phyloP scores from a whole-genome alignment of 2,888 invertebrate genomes.

The Luffia ferchaultella region DNA sequence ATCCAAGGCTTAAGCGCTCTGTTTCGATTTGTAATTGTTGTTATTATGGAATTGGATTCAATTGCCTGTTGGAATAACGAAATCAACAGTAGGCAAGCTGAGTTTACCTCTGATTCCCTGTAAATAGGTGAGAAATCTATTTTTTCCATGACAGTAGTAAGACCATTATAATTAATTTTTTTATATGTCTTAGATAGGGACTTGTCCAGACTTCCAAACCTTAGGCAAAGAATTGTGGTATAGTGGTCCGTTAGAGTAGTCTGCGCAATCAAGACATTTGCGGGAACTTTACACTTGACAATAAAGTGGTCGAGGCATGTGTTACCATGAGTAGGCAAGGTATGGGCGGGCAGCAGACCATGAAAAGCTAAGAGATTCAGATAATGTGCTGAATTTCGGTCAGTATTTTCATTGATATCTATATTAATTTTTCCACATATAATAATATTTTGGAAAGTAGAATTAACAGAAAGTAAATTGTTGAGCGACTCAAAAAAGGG shows the following conservation, averaged over 20 bases:
- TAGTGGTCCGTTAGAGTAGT: constrained; percentile 2
- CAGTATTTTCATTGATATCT: too few species aligned
- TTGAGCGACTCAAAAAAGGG: too few species aligned
- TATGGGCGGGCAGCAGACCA: neutral
- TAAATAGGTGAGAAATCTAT: neutral
- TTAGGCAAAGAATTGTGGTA: neutral
- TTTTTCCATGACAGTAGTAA: neutral
- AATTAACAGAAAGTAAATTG: too few species aligned
- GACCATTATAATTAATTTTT: neutral
- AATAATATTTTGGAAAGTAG: too few species aligned
- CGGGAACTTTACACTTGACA: neutral
- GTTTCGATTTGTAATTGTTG: neutral
- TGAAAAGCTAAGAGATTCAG: constrained; percentile 1
- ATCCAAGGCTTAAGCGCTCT: constrained; percentile 1
- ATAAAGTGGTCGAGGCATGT: constrained; percentile 3
- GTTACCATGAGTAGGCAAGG: neutral
- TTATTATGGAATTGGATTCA: neutral
- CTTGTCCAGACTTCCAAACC: neutral
- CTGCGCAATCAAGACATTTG: neutral
- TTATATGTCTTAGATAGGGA: neutral
- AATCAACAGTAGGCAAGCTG: neutral
- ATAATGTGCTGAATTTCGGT: too few species aligned
- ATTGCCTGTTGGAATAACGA: neutral
- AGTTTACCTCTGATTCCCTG: neutral
- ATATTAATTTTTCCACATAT: too few species aligned